A percentile compares a stretch with the other conserved stretches of the same genome.
These are phyloP conservation scores for Galemys pyrenaicus DNA, from an alignment of 2,113 vertebrate species.

Conservation along the genomic window DNA sequence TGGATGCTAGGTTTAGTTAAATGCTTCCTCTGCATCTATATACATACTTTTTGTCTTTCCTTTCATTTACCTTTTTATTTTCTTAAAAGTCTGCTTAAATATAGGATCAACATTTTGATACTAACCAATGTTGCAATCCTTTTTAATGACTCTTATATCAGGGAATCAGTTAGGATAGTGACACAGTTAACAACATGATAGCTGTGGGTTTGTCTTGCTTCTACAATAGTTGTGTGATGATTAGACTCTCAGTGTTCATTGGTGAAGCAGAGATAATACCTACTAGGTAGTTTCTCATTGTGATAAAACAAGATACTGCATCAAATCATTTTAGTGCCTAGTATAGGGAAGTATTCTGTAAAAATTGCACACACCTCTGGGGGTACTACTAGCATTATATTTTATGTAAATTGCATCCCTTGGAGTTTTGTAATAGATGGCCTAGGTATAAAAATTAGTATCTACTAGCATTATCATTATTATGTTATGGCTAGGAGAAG, in stretches of 20 bases:
- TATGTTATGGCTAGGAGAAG: background rate
- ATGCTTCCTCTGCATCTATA: no score
- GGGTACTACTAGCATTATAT: background rate
- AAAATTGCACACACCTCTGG: background rate
- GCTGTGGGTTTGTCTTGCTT: background rate
- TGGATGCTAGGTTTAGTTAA: no score
- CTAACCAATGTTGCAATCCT: background rate
- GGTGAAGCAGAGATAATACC: background rate
- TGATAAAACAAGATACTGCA: background rate
- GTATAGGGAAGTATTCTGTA: background rate
- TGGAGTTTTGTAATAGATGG: background rate
- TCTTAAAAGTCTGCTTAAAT: background rate
- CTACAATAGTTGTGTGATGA: background rate
- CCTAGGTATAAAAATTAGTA: background rate
- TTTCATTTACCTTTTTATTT: background rate
- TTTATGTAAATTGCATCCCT: background rate
- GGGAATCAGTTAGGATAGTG: background rate
- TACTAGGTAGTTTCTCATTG: background rate
- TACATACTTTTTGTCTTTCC: no score
- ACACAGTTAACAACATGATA: background rate
- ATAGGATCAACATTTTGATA: background rate
- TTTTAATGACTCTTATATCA: background rate
- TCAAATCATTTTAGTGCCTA: background rate
- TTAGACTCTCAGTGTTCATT: background rate
- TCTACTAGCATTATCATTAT: background rate